Evolutionary conservation across 1,140 invertebrate genomes (phyloP).

Genomic region (Apis dorsata): DNA sequence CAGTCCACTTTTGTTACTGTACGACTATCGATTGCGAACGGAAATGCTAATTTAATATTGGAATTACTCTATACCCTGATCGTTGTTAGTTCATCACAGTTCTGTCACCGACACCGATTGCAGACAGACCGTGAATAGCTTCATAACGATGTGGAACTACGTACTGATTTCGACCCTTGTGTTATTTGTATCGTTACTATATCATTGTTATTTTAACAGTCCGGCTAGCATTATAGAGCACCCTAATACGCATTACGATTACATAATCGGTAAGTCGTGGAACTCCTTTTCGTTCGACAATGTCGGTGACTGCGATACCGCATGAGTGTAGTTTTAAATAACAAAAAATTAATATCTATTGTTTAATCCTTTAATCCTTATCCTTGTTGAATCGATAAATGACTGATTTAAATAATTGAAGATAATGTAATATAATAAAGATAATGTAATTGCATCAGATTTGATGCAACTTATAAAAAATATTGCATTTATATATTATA

Average conservation of each 20-base stretch:
- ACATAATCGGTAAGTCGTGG: conserved; percentile 73
- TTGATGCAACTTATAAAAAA: conserved; percentile 1
- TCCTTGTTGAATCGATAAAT: neutral
- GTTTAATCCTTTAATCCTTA: neutral
- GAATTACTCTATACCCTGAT: conserved; percentile 61
- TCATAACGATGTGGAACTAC: conserved; percentile 72
- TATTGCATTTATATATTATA: neutral
- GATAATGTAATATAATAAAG: neutral
- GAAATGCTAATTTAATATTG: conserved; percentile 77
- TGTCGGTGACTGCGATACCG: neutral
- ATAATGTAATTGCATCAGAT: no score
- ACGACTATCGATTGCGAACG: conserved; percentile 56
- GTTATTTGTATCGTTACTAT: conserved; percentile 70
- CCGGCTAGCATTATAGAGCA: conserved; percentile 72
- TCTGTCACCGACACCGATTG: conserved; percentile 30
- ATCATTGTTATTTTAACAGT: conserved; percentile 67
- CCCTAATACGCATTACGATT: conserved; percentile 73
- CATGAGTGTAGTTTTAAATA: neutral
- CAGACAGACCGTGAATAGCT: conserved; percentile 8
- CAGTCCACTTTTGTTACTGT: conserved; percentile 14
- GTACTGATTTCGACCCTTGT: conserved; percentile 67
- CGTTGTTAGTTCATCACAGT: conserved; percentile 34
- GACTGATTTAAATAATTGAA: neutral
- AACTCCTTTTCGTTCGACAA: neutral
- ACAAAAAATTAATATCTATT: neutral